Base-by-base conservation (phyloP, 2,797 vertebrate species). In the Pseudomugil tenellus region DNA sequence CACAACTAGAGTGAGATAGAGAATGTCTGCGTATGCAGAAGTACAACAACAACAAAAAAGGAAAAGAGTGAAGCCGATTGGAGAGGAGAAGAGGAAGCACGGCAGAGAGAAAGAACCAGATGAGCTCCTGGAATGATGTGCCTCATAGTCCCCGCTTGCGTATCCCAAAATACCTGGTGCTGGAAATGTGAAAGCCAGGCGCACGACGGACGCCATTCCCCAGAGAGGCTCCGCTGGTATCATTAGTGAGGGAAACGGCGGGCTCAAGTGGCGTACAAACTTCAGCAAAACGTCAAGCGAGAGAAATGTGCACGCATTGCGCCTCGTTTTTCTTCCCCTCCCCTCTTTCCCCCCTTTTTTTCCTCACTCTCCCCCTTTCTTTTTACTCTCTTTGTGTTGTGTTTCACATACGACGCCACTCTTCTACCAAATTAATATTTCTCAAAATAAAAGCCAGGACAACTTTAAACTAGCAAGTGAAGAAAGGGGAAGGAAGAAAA, bases 271-370 rank as follows among this genome's bases (percentile, higher is more conserved):
- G 91, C 92, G 90, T 94, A 94, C 94, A 94, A 95, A 95, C 94
- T 94, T 95, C 94, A 94, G 94, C 94, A 95, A 95, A 95, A 95
- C 93, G 94, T 94, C 94, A 95, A 93, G 91, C 89, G 91, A 88
- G 90, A 91, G 90, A 91, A 91, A 93, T 89, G 88, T 91, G 89
- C 90, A 80, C 57, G 80, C 86, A 85, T 74, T 85, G 88, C 80
- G 76, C 82, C 87, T 88, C 32, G 32, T 32, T 32, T 32, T 9
- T 77, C 65, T 70, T 61, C 60, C 72, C 52, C 73, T 56, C 71
- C 64, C 65, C 74, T 39, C 59, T 58, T 64, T 34, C 57, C 65
- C 79, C 58, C 79, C 19, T 10, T 63, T 74, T 77, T 71, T 72
- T 34, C n/a, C 77, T 64, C 72, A 46, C 80, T 86, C 87, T 77